Evolutionary conservation across 2,888 invertebrate species (phyloP).

Genomic region (Pherbina coryleti): DNA sequence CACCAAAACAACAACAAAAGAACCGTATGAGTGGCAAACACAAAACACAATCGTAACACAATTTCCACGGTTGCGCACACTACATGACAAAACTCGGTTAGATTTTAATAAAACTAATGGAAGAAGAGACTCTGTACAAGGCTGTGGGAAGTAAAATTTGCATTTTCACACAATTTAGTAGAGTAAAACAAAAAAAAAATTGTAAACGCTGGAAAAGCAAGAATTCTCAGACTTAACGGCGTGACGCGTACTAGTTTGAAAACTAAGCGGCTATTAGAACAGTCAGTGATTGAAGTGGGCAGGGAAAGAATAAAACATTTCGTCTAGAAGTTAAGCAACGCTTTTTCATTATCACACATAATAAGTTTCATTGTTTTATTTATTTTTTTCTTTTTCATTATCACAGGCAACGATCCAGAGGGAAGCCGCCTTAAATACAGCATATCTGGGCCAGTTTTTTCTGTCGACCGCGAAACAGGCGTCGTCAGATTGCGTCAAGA

Average conservation of each 20-base stretch:
- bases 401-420: slow-evolving; percentile 79
- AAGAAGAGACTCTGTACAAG: slow-evolving; percentile 51
- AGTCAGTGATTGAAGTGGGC: background rate
- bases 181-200: background rate
- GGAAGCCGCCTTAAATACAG: slow-evolving; percentile 80
- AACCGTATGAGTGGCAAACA: background rate
- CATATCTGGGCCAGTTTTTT: slow-evolving; percentile 85
- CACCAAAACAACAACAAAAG: background rate
- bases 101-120: background rate
- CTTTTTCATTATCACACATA: slow-evolving; percentile 24
- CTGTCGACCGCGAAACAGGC: slow-evolving; percentile 81
- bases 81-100: slow-evolving; percentile 8
- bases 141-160: slow-evolving; percentile 63
- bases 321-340: slow-evolving; percentile 34
- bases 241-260: background rate
- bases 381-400: slow-evolving; percentile 25
- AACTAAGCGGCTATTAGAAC: background rate
- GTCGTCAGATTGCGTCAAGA: slow-evolving; percentile 79
- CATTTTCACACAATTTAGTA: slow-evolving; percentile 60
- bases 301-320: slow-evolving; percentile 44
- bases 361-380: background rate
- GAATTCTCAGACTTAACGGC: background rate
- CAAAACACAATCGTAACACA: slow-evolving; percentile 38
- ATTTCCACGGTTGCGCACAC: slow-evolving; percentile 49
- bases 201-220: background rate